These are phyloP conservation scores for Nothocercus nigrocapillus DNA, from an alignment of 2,113 vertebrate genomes.

Conservation along the genomic window DNA sequence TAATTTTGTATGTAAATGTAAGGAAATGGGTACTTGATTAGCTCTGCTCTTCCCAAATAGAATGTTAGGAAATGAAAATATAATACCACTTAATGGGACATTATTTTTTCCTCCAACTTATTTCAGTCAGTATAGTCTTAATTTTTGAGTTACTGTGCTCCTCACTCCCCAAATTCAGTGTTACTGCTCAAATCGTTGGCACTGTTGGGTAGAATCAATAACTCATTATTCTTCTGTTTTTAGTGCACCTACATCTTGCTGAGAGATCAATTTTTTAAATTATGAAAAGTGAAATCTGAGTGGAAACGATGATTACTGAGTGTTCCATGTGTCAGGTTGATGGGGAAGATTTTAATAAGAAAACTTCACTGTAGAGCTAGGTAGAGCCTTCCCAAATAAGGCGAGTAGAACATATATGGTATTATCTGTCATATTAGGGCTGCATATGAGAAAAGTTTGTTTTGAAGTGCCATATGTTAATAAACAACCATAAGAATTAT, in stretches of 20 bases:
- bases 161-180: not conserved
- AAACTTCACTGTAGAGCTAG: not conserved
- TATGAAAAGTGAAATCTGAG: not conserved
- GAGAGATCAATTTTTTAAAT: slow-evolving; percentile 30
- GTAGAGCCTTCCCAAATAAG: not conserved
- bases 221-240: slow-evolving; percentile 29
- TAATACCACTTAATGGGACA: not conserved
- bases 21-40: not conserved
- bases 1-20: not conserved
- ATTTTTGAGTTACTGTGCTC: not conserved
- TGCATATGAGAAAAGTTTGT: not conserved
- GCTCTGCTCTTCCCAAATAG: not conserved
- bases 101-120: accelerated
- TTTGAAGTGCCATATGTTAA: not conserved
- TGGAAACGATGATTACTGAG: not conserved
- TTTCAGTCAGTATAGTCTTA: not conserved
- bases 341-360: not conserved
- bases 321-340: not conserved
- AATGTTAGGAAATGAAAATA: not conserved
- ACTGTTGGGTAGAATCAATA: slow-evolving; percentile 26
- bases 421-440: not conserved
- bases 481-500: not conserved
- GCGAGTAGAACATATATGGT: not conserved
- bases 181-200: not conserved
- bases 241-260: not conserved